These are phyloP conservation scores for Pampus argenteus DNA, from an alignment of 2,797 vertebrate genomes.

Conservation along the genomic window DNA sequence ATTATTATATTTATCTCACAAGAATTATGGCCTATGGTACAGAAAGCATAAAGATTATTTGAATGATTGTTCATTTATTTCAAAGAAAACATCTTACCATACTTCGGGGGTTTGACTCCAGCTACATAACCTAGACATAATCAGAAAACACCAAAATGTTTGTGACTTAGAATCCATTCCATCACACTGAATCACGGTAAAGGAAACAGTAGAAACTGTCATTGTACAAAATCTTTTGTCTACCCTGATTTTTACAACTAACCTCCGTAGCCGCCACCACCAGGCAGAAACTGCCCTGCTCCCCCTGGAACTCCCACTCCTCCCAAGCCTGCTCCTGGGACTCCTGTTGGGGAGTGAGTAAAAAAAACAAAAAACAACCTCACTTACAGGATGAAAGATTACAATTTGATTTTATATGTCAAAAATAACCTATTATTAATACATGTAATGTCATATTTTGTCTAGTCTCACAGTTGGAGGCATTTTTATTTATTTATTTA, in stretches of 20 bases:
- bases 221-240: not conserved
- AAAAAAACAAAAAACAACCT: not conserved
- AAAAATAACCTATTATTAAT: not conserved
- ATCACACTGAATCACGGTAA: not conserved
- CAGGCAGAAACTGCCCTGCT: constrained; percentile 56
- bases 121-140: constrained; percentile 67
- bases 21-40: not conserved
- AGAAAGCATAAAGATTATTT: not conserved
- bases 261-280: constrained; percentile 62
- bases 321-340: constrained; percentile 60
- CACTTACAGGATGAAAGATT: not conserved
- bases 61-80: not conserved
- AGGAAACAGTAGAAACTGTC: not conserved
- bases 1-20: not conserved
- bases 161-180: not conserved
- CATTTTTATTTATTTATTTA: too few relatives aligned
- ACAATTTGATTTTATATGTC: not conserved
- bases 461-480: too few relatives aligned
- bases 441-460: not conserved
- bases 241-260: constrained; percentile 9
- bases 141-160: constrained; percentile 4
- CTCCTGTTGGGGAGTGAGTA: constrained; percentile 33
- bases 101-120: constrained; percentile 67
- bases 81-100: constrained; percentile 47
- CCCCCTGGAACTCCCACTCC: constrained; percentile 52